These are phyloP conservation scores for Gouania willdenowi DNA, from an alignment of 2,797 vertebrate genomes.

Conservation along the genomic window DNA sequence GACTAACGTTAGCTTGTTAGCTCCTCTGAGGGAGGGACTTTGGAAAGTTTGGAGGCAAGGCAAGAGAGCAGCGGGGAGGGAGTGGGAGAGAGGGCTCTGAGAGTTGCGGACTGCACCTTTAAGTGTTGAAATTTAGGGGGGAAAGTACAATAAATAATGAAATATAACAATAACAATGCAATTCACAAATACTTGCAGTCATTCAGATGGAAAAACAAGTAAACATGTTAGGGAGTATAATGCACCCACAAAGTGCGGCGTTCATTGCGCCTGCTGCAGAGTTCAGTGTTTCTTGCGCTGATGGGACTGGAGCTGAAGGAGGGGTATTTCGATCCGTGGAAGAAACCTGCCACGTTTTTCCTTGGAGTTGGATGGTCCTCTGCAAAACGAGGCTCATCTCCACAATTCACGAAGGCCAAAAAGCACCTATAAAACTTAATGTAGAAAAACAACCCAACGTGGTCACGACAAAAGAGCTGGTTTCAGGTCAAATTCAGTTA, in stretches of 20 bases:
- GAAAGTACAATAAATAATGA: too few relatives aligned
- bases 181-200: too few relatives aligned
- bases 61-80: too few relatives aligned
- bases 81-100: too few relatives aligned
- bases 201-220: neutral
- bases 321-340: slow-evolving; percentile 5
- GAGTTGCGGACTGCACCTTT: too few relatives aligned
- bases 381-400: slow-evolving; percentile 23
- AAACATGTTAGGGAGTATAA: slow-evolving; percentile 44
- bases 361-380: slow-evolving; percentile 9
- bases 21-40: too few relatives aligned
- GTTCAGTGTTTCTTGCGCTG: neutral
- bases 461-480: too few relatives aligned
- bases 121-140: too few relatives aligned
- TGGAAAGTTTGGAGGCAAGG: too few relatives aligned
- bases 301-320: slow-evolving; percentile 21
- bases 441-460: slow-evolving; percentile 10
- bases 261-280: slow-evolving; percentile 22
- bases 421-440: slow-evolving; percentile 71
- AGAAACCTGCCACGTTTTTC: slow-evolving; percentile 5
- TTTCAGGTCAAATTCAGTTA: too few relatives aligned
- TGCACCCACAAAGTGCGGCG: slow-evolving; percentile 45
- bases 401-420: slow-evolving; percentile 64
- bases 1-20: too few relatives aligned
- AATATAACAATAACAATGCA: too few relatives aligned